Evolutionary conservation across 1,140 invertebrate genomes (phyloP), one percentile per base, ranked within the genome.

Genomic region (Drosophila nikananu): DNA sequence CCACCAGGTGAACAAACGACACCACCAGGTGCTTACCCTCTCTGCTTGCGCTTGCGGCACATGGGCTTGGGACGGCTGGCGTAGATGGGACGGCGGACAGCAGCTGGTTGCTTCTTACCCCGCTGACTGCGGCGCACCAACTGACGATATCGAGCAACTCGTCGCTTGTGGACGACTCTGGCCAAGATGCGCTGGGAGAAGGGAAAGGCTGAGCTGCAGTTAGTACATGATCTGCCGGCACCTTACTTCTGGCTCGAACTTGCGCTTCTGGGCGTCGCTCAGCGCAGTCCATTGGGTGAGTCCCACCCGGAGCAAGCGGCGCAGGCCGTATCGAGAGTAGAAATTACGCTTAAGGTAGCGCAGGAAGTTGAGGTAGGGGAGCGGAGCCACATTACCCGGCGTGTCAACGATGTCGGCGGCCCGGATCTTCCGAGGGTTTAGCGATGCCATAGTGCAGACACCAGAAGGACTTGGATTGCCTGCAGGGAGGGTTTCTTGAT

Each of bases 341-440:
- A 81, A 44, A 30, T 57, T 52, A 0, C 55, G 62, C 41, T 82
- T 77, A 0, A 78, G 57, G 27, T 49, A 83, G 10, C 83, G 80
- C 5, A 87, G 49, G 21, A 87, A 87, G 54, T 87, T 87, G 2
- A 87, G 35, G 52, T 87, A 87, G 0, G 80, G 67, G 7, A 80
- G 23, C 1, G 64, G 52, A 1, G 77, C 51, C 5, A 87, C 59
- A 49, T 72, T 32, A 6, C 30, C 0, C 0, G 70, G 78, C 10
- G n/a, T 21, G 19, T 81, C 78, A 2, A 81, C 25, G 25, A 80
- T 58, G 6, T 54, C 51, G 7, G 15, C 8, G 12, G 81, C 81
- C 17, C 27, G 54, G 5, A 49, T 41, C 23, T 30, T 5, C 2
- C 10, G 10, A 30, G n/a, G 15, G 4, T 19, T 51, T 23, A 39